phyloP scores from a whole-genome alignment of 2,888 invertebrate species.

The Biston betularia region DNA sequence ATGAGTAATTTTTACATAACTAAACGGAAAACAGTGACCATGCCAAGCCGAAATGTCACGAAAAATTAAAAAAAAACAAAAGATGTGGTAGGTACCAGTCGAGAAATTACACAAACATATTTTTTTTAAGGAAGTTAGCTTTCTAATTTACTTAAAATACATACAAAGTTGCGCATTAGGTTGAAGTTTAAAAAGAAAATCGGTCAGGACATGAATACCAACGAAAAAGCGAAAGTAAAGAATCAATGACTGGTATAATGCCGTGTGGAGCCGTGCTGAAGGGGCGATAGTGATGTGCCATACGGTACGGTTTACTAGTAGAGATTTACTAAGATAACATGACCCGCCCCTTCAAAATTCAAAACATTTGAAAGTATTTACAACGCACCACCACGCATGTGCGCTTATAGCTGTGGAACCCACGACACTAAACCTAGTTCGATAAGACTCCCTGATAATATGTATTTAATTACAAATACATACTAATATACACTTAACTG shows the following conservation, averaged over 20 bases:
- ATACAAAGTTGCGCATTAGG: constrained; percentile 30
- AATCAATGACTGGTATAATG: constrained; percentile 26
- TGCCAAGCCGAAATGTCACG: constrained; percentile 9
- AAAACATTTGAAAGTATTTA: no score
- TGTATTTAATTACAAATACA: no score
- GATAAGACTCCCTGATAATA: no score
- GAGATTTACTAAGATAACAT: no score
- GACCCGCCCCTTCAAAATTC: no score
- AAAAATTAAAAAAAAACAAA: constrained; percentile 17
- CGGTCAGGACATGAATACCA: constrained; percentile 62
- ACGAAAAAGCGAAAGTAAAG: constrained; percentile 66
- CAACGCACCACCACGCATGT: no score
- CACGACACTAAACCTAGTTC: no score
- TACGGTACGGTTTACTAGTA: no score
- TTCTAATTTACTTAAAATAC: constrained; percentile 39
- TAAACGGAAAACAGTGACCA: constrained; percentile 5
- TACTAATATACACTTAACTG: no score
- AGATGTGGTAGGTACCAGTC: neutral
- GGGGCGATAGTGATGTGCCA: constrained; percentile 24
- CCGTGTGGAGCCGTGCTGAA: constrained; percentile 46
- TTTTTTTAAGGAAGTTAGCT: constrained; percentile 25
- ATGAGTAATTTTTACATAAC: constrained; percentile 8
- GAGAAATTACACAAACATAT: constrained; percentile 22
- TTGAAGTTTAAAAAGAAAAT: constrained; percentile 47
- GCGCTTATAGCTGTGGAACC: no score